Conservation (phyloP, 2,113 vertebrate species). For the Erpornis zantholeuca region DNA sequence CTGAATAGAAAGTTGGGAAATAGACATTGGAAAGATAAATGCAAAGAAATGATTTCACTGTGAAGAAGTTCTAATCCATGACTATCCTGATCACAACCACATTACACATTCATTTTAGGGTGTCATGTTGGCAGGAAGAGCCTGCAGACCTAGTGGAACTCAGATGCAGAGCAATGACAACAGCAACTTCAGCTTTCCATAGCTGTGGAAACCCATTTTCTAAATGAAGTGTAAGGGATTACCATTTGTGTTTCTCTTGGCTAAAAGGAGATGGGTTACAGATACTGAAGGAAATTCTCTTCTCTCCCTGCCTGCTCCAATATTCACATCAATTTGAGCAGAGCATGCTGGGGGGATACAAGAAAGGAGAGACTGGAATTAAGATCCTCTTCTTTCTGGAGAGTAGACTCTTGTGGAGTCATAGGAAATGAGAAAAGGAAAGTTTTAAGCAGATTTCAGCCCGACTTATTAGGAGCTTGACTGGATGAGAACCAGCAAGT, state of each 20-base stretch:
- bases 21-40: slow-evolving; percentile 1
- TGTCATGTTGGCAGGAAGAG: neutral
- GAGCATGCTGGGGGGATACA: neutral
- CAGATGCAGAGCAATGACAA: neutral
- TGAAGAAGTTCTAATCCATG: neutral
- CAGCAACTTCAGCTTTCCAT: slow-evolving; percentile 6
- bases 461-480: neutral
- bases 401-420: neutral
- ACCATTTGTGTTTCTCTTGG: slow-evolving; percentile 29
- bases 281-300: neutral
- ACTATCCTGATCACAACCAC: slow-evolving; percentile 2
- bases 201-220: neutral
- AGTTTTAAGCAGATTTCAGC: neutral
- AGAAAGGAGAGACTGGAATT: neutral
- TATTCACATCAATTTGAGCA: neutral
- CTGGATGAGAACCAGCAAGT: neutral
- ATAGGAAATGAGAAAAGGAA: neutral
- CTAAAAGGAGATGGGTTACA: neutral
- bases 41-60: neutral
- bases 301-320: neutral
- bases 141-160: neutral
- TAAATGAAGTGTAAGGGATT: slow-evolving; percentile 26
- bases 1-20: slow-evolving; percentile 21
- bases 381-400: neutral
- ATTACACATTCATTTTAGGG: neutral